Percentiles rank a stretch among this genome's conserved stretches.
phyloP scores from a whole-genome alignment of 1,140 invertebrate genomes.

The Trachymyrmex cornetzi region DNA sequence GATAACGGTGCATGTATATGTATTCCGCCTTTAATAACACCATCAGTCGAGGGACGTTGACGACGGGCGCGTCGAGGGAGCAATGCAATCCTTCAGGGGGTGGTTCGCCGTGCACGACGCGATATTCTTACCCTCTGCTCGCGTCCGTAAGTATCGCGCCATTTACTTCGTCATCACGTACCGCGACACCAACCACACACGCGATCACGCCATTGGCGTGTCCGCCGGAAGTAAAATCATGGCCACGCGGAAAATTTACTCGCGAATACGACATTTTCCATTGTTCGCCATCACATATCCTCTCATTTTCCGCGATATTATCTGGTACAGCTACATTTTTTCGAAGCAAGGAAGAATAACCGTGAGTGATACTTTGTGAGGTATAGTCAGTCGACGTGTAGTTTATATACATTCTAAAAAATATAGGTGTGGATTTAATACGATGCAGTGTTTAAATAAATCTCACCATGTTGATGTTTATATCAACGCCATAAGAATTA shows the following conservation, averaged over 20 bases:
- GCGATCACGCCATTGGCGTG: conserved; percentile 78
- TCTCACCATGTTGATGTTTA: too few species aligned
- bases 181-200: conserved; percentile 63
- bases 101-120: conserved; percentile 41
- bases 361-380: neutral
- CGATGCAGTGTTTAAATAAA: too few species aligned
- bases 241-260: conserved; percentile 64
- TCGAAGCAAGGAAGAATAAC: neutral
- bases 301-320: conserved; percentile 27
- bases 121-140: conserved; percentile 62
- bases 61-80: conserved; percentile 5
- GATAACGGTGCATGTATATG: neutral
- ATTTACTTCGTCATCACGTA: conserved; percentile 54
- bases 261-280: conserved; percentile 26
- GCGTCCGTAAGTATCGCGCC: conserved; percentile 32
- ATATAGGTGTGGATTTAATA: too few species aligned
- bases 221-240: conserved; percentile 76
- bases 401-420: neutral
- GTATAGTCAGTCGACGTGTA: neutral
- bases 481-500: too few species aligned
- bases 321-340: neutral
- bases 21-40: conserved; percentile 54
- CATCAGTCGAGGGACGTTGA: conserved; percentile 52
- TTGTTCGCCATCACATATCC: neutral
- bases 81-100: conserved; percentile 52